Evolutionary conservation across 2,888 invertebrate genomes (phyloP).

Genomic region (Cheilosia grossa): DNA sequence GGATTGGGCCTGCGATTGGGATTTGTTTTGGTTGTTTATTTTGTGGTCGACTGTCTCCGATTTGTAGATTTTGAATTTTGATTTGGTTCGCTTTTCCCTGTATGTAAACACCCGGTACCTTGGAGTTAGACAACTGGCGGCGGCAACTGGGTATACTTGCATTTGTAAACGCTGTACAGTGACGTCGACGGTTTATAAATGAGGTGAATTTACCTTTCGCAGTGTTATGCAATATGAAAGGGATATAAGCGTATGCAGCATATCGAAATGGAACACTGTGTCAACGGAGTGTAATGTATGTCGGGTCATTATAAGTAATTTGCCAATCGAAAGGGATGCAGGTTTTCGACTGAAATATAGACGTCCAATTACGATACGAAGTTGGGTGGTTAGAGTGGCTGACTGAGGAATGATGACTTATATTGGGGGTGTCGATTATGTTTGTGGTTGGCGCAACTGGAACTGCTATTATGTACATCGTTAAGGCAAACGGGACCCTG

Average conservation of each 20-base stretch:
- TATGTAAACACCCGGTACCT: constrained; percentile 70
- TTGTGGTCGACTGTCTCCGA: constrained; percentile 65
- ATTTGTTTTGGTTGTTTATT: constrained; percentile 37
- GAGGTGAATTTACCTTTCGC: constrained; percentile 39
- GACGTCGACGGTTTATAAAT: constrained; percentile 41
- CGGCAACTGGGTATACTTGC: not conserved
- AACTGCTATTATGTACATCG: too few relatives aligned
- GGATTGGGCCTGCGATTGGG: constrained; percentile 33
- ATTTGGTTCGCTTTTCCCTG: constrained; percentile 63
- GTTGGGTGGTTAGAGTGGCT: too few relatives aligned
- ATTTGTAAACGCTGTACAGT: constrained; percentile 40
- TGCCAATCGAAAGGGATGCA: not conserved
- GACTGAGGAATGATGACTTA: too few relatives aligned
- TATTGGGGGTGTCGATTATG: too few relatives aligned
- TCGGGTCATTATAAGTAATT: not conserved
- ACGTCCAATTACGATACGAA: not conserved
- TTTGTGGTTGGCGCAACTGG: too few relatives aligned
- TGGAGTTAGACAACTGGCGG: constrained; percentile 56
- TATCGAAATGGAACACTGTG: not conserved
- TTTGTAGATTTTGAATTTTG: constrained; percentile 74
- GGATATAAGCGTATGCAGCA: not conserved
- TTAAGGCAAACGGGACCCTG: too few relatives aligned
- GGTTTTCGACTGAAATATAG: not conserved
- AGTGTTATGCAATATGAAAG: constrained; percentile 54
- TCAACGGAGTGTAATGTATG: not conserved